Percentiles rank a stretch among this genome's conserved stretches.
Evolutionary conservation across 2,113 vertebrate species (phyloP).

Genomic region (Serilophus lunatus): DNA sequence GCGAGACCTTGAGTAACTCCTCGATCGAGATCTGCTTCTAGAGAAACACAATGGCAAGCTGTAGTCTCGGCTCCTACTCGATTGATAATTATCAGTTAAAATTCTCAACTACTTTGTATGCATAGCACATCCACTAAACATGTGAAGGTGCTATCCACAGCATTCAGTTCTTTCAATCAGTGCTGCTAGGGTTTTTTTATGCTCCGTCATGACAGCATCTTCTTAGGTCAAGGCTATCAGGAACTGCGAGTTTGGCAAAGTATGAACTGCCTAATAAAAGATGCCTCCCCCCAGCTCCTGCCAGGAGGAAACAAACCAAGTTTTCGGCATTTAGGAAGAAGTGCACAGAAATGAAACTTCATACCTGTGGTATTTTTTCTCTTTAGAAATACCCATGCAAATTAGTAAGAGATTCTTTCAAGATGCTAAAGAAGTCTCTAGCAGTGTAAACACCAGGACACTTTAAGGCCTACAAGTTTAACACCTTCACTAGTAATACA

Average conservation of each 20-base stretch:
- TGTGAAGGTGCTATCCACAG: background rate
- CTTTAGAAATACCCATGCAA: background rate
- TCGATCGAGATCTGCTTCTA: conserved; percentile 70
- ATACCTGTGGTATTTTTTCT: background rate
- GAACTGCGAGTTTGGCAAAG: background rate
- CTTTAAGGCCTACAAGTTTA: background rate
- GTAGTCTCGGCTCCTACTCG: background rate
- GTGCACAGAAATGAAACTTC: background rate
- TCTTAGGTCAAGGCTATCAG: background rate
- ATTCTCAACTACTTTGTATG: background rate
- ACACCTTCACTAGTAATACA: background rate
- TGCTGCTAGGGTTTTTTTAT: background rate
- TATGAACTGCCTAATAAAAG: background rate
- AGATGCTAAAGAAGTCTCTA: background rate
- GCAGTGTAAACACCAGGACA: background rate
- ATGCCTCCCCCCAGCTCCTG: background rate
- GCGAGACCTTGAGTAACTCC: conserved; percentile 74
- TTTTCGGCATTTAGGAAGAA: background rate
- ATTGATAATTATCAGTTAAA: background rate
- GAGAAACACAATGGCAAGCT: background rate
- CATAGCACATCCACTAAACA: background rate
- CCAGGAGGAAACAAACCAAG: background rate
- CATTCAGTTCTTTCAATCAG: background rate
- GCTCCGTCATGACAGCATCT: background rate
- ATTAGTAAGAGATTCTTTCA: background rate